phyloP scores from a whole-genome alignment of 2,888 invertebrate species.

The Drosophila nr. fundita region DNA sequence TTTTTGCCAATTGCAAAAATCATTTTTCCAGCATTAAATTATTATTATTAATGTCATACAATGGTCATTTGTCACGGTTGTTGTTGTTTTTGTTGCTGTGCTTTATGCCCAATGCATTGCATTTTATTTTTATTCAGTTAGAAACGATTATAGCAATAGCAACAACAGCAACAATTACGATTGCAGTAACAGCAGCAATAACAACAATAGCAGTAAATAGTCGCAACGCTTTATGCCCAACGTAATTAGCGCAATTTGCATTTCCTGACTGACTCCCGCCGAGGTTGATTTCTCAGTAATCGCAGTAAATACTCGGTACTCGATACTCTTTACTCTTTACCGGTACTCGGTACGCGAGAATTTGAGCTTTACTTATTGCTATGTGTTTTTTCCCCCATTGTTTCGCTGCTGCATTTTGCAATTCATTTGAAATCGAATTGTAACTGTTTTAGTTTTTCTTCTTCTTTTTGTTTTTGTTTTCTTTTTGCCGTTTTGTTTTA shows the following conservation, averaged over 20 bases:
- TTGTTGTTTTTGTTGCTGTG: slow-evolving; percentile 43
- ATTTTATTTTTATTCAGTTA: slow-evolving; percentile 70
- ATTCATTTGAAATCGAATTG: slow-evolving; percentile 76
- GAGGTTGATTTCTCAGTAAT: slow-evolving; percentile 64
- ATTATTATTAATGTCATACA: slow-evolving; percentile 79
- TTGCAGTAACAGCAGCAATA: slow-evolving; percentile 20
- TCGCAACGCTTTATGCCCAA: slow-evolving; percentile 64
- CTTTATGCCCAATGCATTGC: slow-evolving; percentile 69
- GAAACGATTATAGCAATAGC: slow-evolving; percentile 74
- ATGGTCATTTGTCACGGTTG: slow-evolving; percentile 73
- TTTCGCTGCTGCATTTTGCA: slow-evolving; percentile 60
- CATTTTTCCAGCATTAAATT: slow-evolving; percentile 70
- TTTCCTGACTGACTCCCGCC: slow-evolving; percentile 72
- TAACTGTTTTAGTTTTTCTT: slow-evolving; percentile 47
- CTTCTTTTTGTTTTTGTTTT: slow-evolving; percentile 11
- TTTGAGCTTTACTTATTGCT: slow-evolving; percentile 35
- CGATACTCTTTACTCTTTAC: slow-evolving; percentile 15
- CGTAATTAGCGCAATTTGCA: slow-evolving; percentile 80
- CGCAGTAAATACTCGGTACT: slow-evolving; percentile 22
- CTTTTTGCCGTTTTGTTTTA: slow-evolving; percentile 24
- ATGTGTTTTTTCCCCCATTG: slow-evolving; percentile 33
- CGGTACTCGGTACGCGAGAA: slow-evolving; percentile 4
- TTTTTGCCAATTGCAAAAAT: slow-evolving; percentile 67
- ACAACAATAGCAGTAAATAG: slow-evolving; percentile 42
- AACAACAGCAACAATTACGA: slow-evolving; percentile 27